A percentile compares a stretch with the other conserved stretches of the same genome.
Conservation (phyloP, 2,888 invertebrate genomes). For the Zonitis immaculata region DNA sequence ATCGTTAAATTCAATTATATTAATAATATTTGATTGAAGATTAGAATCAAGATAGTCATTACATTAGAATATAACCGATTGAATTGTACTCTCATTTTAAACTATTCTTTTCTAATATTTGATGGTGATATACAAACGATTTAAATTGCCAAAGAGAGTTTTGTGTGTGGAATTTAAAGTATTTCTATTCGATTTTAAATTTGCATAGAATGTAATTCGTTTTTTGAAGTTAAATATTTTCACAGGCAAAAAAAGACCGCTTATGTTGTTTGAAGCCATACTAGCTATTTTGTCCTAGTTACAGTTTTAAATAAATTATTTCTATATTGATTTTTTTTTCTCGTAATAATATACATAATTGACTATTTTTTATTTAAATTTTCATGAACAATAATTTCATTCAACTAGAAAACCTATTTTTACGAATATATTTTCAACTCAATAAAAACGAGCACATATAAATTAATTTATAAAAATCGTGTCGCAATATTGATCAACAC, state of each 20-base stretch:
- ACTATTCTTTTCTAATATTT: neutral
- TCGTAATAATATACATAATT: constrained; percentile 3
- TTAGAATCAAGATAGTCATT: too few relatives aligned
- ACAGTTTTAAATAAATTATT: neutral
- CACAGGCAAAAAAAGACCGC: neutral
- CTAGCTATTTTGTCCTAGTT: neutral
- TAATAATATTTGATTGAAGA: too few relatives aligned
- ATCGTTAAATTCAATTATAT: too few relatives aligned
- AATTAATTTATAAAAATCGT: constrained; percentile 18
- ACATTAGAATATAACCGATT: too few relatives aligned
- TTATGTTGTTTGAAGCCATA: constrained; percentile 4
- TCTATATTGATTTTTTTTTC: neutral
- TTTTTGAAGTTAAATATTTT: neutral
- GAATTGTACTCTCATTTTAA: too few relatives aligned
- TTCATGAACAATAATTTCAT: constrained; percentile 5
- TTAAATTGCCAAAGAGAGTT: neutral
- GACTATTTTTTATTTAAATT: constrained; percentile 8
- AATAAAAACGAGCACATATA: constrained; percentile 16
- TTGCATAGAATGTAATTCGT: neutral
- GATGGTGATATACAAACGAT: neutral
- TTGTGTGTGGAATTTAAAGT: neutral
- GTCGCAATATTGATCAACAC: constrained; percentile 13
- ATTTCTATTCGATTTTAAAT: neutral
- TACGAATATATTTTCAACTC: constrained; percentile 18
- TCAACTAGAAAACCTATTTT: too few relatives aligned